Percentiles rank a stretch among this genome's conserved stretches.
phyloP scores from a whole-genome alignment of 2,888 invertebrate genomes.

The Cryptocephalus moraei region DNA sequence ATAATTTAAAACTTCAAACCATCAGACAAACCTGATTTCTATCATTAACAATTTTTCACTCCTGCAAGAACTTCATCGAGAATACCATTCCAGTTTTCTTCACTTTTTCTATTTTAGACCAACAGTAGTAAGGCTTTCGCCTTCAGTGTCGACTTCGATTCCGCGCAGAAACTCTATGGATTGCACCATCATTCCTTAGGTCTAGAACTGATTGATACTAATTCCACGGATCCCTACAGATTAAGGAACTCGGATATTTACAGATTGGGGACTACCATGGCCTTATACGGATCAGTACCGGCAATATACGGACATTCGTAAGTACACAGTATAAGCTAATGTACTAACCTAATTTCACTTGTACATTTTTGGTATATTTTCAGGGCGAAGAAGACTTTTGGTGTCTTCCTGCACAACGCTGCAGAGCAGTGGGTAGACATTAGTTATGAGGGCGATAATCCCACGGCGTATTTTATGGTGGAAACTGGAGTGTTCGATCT shows the following conservation, averaged over 20 bases:
- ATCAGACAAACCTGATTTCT: too few species aligned
- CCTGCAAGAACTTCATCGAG: too few species aligned
- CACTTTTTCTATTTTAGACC: slow-evolving; percentile 9
- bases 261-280: slow-evolving; percentile 78
- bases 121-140: slow-evolving; percentile 17
- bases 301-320: slow-evolving; percentile 84
- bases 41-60: too few species aligned
- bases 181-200: slow-evolving; percentile 92
- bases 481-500: slow-evolving; percentile 87
- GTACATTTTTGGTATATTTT: neutral
- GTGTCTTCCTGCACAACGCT: slow-evolving; percentile 60
- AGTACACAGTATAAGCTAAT: slow-evolving; percentile 14
- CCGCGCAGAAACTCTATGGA: slow-evolving; percentile 15
- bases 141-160: slow-evolving; percentile 16
- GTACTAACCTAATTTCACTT: too few species aligned
- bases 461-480: slow-evolving; percentile 77
- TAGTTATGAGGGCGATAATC: slow-evolving; percentile 24
- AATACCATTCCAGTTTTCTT: neutral
- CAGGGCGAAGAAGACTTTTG: slow-evolving; percentile 7
- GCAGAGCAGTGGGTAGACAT: slow-evolving; percentile 97
- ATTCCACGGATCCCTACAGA: slow-evolving; percentile 74
- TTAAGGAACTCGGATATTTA: slow-evolving; percentile 84
- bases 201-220: slow-evolving; percentile 69
- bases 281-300: slow-evolving; percentile 53
- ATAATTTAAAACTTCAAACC: too few species aligned